These are phyloP conservation scores for Orchesella flavescens DNA, from an alignment of 2,888 invertebrate species.

Conservation along the genomic window DNA sequence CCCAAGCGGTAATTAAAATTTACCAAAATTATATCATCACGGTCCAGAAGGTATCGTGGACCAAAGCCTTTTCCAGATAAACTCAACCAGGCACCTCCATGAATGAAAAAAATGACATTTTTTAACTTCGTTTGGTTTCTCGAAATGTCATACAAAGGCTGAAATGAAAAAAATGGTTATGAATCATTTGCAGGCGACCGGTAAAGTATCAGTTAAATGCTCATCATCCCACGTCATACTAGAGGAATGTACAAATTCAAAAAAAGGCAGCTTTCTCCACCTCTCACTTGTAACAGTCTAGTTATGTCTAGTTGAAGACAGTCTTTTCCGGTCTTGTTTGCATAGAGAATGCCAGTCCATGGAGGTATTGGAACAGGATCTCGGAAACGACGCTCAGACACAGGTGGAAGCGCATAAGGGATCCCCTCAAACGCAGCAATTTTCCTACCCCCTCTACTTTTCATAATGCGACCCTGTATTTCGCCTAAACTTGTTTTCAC, in stretches of 20 bases:
- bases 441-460: slow-evolving; percentile 51
- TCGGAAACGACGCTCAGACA: slow-evolving; percentile 85
- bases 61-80: too few species aligned
- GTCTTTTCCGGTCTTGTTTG: slow-evolving; percentile 55
- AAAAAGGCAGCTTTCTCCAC: slow-evolving; percentile 50
- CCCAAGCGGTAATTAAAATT: too few species aligned
- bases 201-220: too few species aligned
- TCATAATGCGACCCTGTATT: slow-evolving; percentile 51
- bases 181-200: too few species aligned
- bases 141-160: too few species aligned
- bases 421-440: slow-evolving; percentile 78
- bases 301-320: slow-evolving; percentile 67
- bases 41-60: too few species aligned
- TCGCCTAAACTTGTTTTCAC: slow-evolving; percentile 10
- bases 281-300: slow-evolving; percentile 51
- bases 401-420: slow-evolving; percentile 91
- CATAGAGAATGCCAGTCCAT: slow-evolving; percentile 81
- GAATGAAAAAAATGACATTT: too few species aligned
- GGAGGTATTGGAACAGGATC: slow-evolving; percentile 87
- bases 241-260: slow-evolving; percentile 55
- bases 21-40: too few species aligned
- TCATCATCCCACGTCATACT: background rate
- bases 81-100: too few species aligned
- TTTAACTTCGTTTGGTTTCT: too few species aligned
- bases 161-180: too few species aligned